A percentile compares a stretch with the other conserved stretches of the same genome.
phyloP scores from a whole-genome alignment of 2,113 vertebrate species.

The Etheostoma cragini region DNA sequence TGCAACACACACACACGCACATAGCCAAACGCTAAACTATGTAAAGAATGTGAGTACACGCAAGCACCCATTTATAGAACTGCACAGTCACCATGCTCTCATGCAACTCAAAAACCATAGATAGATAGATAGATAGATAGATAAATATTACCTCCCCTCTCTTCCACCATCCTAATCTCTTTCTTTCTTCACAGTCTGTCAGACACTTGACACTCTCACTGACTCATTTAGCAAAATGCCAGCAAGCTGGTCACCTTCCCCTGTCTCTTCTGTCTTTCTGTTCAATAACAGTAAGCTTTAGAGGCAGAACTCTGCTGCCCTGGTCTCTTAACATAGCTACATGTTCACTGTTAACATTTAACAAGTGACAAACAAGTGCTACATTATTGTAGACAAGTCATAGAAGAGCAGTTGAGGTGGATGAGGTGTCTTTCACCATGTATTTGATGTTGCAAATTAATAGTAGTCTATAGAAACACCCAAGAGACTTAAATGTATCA shows the following conservation, averaged over 20 bases:
- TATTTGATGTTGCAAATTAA: neutral
- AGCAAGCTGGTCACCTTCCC: conserved; percentile 20
- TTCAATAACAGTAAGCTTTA: conserved; percentile 4
- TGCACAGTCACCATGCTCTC: neutral
- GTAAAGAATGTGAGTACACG: conserved; percentile 16
- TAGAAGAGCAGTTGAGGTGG: neutral
- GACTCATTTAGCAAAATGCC: conserved; percentile 42
- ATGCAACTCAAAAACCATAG: neutral
- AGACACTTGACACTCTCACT: conserved; percentile 29
- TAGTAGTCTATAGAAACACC: too few relatives aligned
- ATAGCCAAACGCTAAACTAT: neutral
- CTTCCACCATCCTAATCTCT: neutral
- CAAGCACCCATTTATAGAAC: conserved; percentile 17
- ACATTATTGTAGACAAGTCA: neutral
- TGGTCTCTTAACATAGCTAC: neutral
- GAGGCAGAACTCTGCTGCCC: neutral
- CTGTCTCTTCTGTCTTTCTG: conserved; percentile 10
- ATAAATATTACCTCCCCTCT: neutral
- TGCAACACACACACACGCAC: conserved; percentile 22
- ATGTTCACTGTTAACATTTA: neutral
- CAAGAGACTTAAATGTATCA: too few relatives aligned
- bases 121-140: neutral
- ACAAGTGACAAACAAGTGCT: too few relatives aligned
- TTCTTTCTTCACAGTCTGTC: conserved; percentile 35
- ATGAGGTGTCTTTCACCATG: neutral